These are phyloP conservation scores for Platichthys flesus DNA, from an alignment of 2,113 vertebrate species.

Conservation along the genomic window DNA sequence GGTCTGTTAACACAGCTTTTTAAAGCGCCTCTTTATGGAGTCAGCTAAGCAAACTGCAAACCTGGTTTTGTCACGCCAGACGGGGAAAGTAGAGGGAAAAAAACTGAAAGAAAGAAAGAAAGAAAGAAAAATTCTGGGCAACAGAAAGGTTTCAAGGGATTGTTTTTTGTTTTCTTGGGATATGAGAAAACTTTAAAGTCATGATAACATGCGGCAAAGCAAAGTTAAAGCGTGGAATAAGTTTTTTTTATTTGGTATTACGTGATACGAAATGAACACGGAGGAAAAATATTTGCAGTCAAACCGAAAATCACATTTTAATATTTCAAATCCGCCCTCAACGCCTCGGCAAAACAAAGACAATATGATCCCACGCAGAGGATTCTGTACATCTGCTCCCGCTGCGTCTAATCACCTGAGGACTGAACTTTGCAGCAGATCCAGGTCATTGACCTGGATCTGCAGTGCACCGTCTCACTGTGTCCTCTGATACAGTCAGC, in stretches of 20 bases:
- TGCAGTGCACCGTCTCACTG: slow-evolving; percentile 55
- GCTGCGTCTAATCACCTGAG: slow-evolving; percentile 31
- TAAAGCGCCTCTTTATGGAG: slow-evolving; percentile 79
- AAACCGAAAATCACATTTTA: slow-evolving; percentile 8
- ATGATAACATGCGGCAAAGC: not conserved
- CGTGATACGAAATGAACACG: slow-evolving; percentile 6
- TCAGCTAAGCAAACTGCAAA: slow-evolving; percentile 72
- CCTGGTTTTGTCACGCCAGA: slow-evolving; percentile 56
- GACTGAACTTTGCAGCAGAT: slow-evolving; percentile 59
- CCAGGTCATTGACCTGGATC: slow-evolving; percentile 64
- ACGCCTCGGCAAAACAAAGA: not conserved
- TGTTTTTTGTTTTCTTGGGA: not conserved
- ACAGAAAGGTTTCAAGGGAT: slow-evolving; percentile 5
- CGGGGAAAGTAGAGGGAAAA: slow-evolving; percentile 40
- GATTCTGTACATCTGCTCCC: slow-evolving; percentile 24
- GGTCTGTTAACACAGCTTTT: slow-evolving; percentile 77
- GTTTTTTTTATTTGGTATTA: slow-evolving; percentile 4
- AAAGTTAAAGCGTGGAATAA: not conserved
- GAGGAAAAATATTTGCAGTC: slow-evolving; percentile 3
- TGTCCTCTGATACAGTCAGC: slow-evolving; percentile 65
- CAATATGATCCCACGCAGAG: slow-evolving; percentile 14
- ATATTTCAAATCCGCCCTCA: slow-evolving; percentile 13
- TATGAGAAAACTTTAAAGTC: slow-evolving; percentile 18
- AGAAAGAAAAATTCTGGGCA: slow-evolving; percentile 11
- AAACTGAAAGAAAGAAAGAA: slow-evolving; percentile 25